Evolutionary conservation across 2,888 invertebrate species (phyloP), one percentile per base, ranked within the genome.

Genomic region (Aporophyla lueneburgensis): DNA sequence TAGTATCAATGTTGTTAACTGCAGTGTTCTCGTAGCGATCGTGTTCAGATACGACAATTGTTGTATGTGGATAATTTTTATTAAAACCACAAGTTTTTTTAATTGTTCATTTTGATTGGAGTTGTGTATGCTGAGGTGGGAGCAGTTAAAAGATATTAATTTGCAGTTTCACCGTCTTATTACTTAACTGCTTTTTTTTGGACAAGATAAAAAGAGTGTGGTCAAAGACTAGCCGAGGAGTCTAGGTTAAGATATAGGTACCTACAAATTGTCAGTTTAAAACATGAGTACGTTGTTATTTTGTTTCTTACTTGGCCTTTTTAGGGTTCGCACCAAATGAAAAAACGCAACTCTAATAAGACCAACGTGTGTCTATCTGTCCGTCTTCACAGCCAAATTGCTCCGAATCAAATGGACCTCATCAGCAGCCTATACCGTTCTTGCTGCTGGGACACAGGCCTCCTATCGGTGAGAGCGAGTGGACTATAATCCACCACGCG

Each of bases 21-120:
- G 66, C 56, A 49, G 61, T 63, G 76, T 81, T 84, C 79, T 79
- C 71, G 49, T 14, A 40, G 24, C 16, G 86, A 86, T 86, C 12
- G 76, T 77, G 78, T 84, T 78, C 73, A 74, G 88, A 86, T 86
- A 87, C 62, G 80, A 51, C 80, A 84, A 77, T 76, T 75, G 73
- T 74, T 78, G 62, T 69, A 62, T 78, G 62, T 74, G 75, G 69
- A 80, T 77, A 80, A 80, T 83, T 83, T 67, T 69, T 54, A 83
- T 82, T 74, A 69, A 70, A 61, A 62, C 43, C 14, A 27, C 51
- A 40, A 24, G 24, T 54, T 33, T 49, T 70, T 62, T 72, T 7
- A 51, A 24, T 69, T 61, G 63, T 72, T 59, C n/a, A 40, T 24
- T 73, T 81, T 72, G 53, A 74, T 79, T 72, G 16, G 61, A 63